phyloP scores from a whole-genome alignment of 2,113 vertebrate genomes.

The Ammodytes dubius region DNA sequence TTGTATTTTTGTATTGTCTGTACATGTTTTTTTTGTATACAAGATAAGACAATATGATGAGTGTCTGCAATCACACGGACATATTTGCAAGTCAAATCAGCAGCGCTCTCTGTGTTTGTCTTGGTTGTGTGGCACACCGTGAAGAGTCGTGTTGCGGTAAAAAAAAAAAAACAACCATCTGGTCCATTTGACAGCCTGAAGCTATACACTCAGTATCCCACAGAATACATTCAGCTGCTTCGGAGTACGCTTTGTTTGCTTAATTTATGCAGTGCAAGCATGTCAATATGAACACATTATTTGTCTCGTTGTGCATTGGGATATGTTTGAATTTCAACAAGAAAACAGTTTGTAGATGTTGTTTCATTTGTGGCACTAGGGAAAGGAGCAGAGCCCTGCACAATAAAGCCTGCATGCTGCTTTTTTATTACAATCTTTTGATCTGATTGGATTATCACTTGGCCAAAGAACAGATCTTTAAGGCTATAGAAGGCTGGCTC shows the following conservation, averaged over 20 bases:
- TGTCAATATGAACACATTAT: not conserved
- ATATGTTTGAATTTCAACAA: not conserved
- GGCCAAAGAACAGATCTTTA: not conserved
- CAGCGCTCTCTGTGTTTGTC: conserved; percentile 4
- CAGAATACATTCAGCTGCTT: not conserved
- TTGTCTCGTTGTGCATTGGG: not conserved
- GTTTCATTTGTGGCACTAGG: not conserved
- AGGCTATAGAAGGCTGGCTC: not conserved
- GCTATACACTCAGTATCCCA: conserved; percentile 19
- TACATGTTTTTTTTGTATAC: not conserved
- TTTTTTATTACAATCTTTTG: not conserved
- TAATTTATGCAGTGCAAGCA: not conserved
- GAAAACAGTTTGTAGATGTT: not conserved
- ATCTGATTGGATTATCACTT: not conserved
- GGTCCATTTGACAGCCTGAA: conserved; percentile 15
- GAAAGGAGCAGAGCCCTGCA: not conserved
- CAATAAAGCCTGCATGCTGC: not conserved
- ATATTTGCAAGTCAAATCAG: conserved; percentile 53
- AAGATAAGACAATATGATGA: conserved; percentile 34
- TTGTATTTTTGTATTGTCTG: not conserved
- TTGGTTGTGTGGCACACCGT: conserved; percentile 12
- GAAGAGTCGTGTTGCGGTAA: conserved; percentile 17
- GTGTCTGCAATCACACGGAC: conserved; percentile 21
- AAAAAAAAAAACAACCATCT: conserved; percentile 39
- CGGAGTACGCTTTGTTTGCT: not conserved